These are phyloP conservation scores for Calameuta filiformis DNA, from an alignment of 2,888 invertebrate genomes.

Conservation along the genomic window DNA sequence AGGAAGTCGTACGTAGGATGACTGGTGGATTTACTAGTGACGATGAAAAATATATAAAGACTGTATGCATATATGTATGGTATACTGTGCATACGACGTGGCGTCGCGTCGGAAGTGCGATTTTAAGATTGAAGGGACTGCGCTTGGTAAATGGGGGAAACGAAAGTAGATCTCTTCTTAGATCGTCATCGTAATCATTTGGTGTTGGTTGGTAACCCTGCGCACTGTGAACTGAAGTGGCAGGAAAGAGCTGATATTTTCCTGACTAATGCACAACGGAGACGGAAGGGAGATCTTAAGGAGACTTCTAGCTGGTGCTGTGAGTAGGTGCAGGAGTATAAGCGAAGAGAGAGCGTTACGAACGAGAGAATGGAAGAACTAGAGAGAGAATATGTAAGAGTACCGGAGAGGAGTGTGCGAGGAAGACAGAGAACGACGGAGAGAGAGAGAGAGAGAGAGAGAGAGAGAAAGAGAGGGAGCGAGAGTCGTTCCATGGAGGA, in stretches of 20 bases:
- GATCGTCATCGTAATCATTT: not conserved
- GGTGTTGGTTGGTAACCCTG: not conserved
- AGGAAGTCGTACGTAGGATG: not conserved
- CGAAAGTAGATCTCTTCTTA: not conserved
- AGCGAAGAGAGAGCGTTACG: not conserved
- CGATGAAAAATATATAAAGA: not conserved
- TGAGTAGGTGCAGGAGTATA: not conserved
- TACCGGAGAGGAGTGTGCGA: constrained; percentile 1
- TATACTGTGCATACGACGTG: not conserved
- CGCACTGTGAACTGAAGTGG: not conserved
- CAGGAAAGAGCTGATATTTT: constrained; percentile 10
- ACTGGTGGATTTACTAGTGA: not conserved
- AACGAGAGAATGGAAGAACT: not conserved
- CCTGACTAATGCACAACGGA: constrained; percentile 8
- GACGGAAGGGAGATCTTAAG: constrained; percentile 5
- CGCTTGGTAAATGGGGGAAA: not conserved
- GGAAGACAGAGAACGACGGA: constrained; percentile 6
- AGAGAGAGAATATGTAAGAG: not conserved
- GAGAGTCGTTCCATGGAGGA: constrained; percentile 3
- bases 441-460: not conserved
- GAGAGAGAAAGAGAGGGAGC: not conserved
- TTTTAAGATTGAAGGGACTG: not conserved
- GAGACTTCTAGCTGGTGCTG: not conserved
- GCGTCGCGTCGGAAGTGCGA: not conserved
- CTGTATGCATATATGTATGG: not conserved